Conservation (phyloP, 1,140 invertebrate species). For the Procambarus virginalis region DNA sequence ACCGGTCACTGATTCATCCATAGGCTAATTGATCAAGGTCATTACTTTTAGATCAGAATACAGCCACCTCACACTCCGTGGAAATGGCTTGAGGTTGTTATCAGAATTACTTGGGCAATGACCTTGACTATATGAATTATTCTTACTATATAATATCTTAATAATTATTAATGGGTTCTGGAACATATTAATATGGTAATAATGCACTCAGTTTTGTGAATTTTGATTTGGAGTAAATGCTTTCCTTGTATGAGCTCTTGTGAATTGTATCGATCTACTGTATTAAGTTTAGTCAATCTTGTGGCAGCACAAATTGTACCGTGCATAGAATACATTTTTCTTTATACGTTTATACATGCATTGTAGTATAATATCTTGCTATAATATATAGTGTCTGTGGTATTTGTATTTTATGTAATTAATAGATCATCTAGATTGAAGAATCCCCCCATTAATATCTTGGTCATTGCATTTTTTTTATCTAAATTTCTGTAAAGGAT, state of each 20-base stretch:
- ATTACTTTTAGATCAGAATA: not conserved
- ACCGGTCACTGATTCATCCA: not conserved
- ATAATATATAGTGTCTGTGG: not conserved
- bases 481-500: not conserved
- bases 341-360: not conserved
- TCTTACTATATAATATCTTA: not conserved
- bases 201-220: not conserved
- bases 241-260: not conserved
- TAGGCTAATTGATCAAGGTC: not conserved
- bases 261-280: not conserved
- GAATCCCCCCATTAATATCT: not conserved
- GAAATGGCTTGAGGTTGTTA: not conserved
- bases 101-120: not conserved
- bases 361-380: not conserved
- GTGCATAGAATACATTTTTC: not conserved
- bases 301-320: not conserved
- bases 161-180: not conserved
- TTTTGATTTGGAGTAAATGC: not conserved
- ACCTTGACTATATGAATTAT: not conserved
- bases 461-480: not conserved
- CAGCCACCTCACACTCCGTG: not conserved
- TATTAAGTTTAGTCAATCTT: not conserved
- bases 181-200: not conserved
- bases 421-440: not conserved
- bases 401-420: not conserved